Conservation (phyloP, 2,888 invertebrate genomes). For the Leptinotarsa tumamoca region DNA sequence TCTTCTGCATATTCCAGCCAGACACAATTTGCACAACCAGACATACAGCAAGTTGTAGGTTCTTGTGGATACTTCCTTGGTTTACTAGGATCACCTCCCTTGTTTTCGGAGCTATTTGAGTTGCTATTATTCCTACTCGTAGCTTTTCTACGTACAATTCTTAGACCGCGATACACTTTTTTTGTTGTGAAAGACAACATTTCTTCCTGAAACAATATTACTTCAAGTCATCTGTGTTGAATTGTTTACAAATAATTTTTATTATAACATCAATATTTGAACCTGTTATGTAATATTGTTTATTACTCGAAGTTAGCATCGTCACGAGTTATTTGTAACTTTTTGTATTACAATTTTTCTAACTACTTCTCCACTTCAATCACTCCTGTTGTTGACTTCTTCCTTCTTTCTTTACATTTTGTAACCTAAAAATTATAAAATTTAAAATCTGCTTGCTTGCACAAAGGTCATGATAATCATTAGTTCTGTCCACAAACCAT, state of each 20-base stretch:
- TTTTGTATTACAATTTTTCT: neutral
- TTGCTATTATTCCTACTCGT: neutral
- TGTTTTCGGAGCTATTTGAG: neutral
- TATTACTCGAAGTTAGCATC: neutral
- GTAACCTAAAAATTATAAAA: no score
- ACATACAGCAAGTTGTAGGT: constrained; percentile 91
- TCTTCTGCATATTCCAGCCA: constrained; percentile 92
- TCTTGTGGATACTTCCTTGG: constrained; percentile 69
- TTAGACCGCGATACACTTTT: neutral
- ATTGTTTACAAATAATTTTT: neutral
- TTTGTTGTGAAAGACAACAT: neutral
- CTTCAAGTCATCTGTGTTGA: neutral
- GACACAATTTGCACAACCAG: constrained; percentile 93
- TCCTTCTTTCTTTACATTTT: no score
- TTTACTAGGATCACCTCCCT: neutral
- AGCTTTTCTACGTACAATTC: neutral
- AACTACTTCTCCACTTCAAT: no score
- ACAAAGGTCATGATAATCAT: no score
- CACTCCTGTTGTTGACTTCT: no score
- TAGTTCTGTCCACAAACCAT: no score
- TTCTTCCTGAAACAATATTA: constrained; percentile 1
- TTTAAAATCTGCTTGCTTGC: no score
- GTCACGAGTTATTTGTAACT: neutral
- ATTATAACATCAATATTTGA: neutral
- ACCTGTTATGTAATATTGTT: constrained; percentile 8